Conservation (phyloP, 2,113 vertebrate species). For the Thomomys bottae region DNA sequence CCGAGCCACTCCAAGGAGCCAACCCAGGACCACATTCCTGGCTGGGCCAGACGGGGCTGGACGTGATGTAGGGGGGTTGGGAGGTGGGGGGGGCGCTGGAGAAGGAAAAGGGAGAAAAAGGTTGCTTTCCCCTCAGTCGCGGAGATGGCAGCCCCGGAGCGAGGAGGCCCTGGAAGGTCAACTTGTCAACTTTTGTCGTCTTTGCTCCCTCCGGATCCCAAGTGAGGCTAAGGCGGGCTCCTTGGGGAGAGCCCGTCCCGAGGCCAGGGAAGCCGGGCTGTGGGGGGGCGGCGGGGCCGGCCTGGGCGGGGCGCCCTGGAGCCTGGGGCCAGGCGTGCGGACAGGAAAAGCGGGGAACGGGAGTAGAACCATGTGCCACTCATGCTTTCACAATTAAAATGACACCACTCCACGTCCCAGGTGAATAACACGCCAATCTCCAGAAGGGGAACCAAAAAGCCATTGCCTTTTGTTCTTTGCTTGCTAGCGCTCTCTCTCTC, state of each 20-base stretch:
- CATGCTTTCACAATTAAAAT: constrained; percentile 12
- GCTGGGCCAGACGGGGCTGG: not conserved
- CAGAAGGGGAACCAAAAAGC: no score
- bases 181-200: constrained; percentile 5
- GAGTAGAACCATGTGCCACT: constrained; percentile 27
- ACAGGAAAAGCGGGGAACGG: not conserved
- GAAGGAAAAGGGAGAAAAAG: no score
- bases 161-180: not conserved
- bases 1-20: constrained; percentile 58
- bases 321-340: no score
- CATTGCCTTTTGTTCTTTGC: no score
- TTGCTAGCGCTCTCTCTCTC: no score
- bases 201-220: not conserved
- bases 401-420: no score
- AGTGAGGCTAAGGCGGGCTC: not conserved
- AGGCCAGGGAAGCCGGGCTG: not conserved
- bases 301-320: no score
- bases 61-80: constrained; percentile 65
- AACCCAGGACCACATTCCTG: constrained; percentile 50
- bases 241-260: not conserved
- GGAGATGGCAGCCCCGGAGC: no score
- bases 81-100: no score
- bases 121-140: no score
- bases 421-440: no score
- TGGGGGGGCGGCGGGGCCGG: no score